These are phyloP conservation scores for Proctacanthus coquilletti DNA, from an alignment of 1,140 invertebrate genomes.

Conservation along the genomic window DNA sequence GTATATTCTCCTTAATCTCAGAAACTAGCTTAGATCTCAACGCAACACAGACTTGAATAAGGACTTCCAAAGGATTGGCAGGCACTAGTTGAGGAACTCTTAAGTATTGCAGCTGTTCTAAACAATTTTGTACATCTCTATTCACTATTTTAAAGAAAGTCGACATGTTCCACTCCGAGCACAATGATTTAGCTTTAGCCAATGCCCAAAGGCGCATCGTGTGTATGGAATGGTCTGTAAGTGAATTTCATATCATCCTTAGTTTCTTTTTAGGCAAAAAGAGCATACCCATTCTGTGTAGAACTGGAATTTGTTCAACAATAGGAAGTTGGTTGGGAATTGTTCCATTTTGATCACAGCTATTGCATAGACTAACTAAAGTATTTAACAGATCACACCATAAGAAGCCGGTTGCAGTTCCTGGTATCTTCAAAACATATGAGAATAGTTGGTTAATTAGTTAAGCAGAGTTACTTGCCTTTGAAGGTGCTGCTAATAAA, in stretches of 20 bases:
- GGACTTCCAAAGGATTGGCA: slow-evolving; percentile 29
- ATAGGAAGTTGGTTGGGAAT: slow-evolving; percentile 48
- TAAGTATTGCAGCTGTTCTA: slow-evolving; percentile 43
- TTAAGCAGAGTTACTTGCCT: too few species aligned
- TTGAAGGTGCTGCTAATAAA: too few species aligned
- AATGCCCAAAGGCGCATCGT: slow-evolving; percentile 56
- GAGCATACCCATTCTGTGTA: slow-evolving; percentile 47
- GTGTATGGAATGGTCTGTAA: slow-evolving; percentile 55
- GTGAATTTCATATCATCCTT: too few species aligned
- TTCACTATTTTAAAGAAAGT: slow-evolving; percentile 43
- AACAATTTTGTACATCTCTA: slow-evolving; percentile 47
- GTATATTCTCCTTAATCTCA: slow-evolving; percentile 54
- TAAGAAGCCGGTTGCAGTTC: slow-evolving; percentile 35
- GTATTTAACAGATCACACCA: slow-evolving; percentile 45
- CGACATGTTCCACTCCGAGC: slow-evolving; percentile 55
- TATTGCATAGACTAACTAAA: slow-evolving; percentile 45
- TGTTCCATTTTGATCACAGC: slow-evolving; percentile 37
- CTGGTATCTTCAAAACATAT: slow-evolving; percentile 14
- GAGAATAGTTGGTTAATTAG: too few species aligned
- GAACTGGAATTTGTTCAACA: slow-evolving; percentile 61
- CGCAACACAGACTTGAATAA: slow-evolving; percentile 49
- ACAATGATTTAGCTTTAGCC: slow-evolving; percentile 47
- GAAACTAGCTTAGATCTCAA: slow-evolving; percentile 62
- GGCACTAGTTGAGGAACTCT: slow-evolving; percentile 38
- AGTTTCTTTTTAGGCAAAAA: neutral